Conservation (phyloP, 2,888 invertebrate genomes). For the Glaucopsyche alexis region DNA sequence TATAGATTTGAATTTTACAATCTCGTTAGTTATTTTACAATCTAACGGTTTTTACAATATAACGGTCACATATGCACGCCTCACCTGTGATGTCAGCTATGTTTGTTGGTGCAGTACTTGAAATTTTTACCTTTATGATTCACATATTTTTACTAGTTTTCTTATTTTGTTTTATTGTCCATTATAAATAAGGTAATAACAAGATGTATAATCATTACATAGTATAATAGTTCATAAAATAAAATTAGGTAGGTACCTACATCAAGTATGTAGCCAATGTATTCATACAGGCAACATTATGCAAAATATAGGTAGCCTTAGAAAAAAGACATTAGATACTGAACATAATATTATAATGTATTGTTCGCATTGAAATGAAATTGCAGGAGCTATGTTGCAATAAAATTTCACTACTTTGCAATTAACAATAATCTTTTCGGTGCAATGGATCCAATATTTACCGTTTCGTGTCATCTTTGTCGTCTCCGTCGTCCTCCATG, state of each 20-base stretch:
- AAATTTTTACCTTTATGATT: too few relatives aligned
- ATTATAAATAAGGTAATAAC: too few relatives aligned
- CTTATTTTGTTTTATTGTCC: too few relatives aligned
- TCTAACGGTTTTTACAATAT: too few relatives aligned
- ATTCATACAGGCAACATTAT: not conserved
- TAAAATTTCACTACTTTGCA: constrained; percentile 20
- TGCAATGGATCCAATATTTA: constrained; percentile 48
- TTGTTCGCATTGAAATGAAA: not conserved
- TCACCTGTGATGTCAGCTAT: too few relatives aligned
- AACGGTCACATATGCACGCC: too few relatives aligned
- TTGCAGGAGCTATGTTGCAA: not conserved
- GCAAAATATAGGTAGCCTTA: not conserved
- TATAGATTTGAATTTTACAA: too few relatives aligned
- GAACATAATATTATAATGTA: not conserved
- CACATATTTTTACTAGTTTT: too few relatives aligned
- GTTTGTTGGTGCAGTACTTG: too few relatives aligned
- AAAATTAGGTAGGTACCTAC: too few relatives aligned
- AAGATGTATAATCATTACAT: too few relatives aligned
- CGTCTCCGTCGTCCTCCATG: constrained; percentile 91
- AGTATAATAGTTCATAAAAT: not conserved
- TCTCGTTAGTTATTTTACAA: too few relatives aligned
- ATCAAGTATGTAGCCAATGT: not conserved
- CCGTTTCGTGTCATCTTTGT: constrained; percentile 92
- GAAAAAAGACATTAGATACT: not conserved
- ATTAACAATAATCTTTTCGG: not conserved